Conservation (phyloP, 2,113 vertebrate genomes). For the Petromus typicus region DNA sequence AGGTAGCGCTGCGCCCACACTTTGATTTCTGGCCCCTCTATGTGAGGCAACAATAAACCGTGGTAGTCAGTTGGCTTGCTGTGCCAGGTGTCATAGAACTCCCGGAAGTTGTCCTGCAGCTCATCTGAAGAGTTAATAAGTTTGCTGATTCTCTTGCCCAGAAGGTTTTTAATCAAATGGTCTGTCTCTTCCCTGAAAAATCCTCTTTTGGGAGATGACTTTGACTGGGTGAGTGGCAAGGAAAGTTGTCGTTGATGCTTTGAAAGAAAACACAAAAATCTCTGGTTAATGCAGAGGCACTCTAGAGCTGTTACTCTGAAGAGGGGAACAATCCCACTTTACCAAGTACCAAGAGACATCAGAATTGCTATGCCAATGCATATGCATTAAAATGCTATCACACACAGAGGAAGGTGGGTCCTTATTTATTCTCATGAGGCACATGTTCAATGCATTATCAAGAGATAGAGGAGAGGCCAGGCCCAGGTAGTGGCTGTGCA, state of each 20-base stretch:
- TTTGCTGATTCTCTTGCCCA: constrained; percentile 92
- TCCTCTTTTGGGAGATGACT: constrained; percentile 90
- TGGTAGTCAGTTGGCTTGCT: constrained; percentile 90
- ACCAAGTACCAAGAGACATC: not conserved
- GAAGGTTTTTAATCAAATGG: constrained; percentile 93
- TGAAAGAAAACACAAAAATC: constrained; percentile 62
- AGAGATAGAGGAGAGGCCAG: not conserved
- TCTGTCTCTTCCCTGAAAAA: constrained; percentile 95
- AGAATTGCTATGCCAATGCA: not conserved
- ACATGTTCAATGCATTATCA: not conserved
- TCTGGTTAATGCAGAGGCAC: constrained; percentile 40
- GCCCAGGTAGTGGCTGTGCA: fast-evolving
- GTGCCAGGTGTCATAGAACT: constrained; percentile 92
- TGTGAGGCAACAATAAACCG: constrained; percentile 89
- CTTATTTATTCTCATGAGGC: not conserved
- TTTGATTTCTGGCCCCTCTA: constrained; percentile 90
- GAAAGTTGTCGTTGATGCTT: constrained; percentile 94
- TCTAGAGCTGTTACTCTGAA: not conserved
- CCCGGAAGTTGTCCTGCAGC: constrained; percentile 82
- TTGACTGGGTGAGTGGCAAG: constrained; percentile 89
- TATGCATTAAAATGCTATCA: not conserved
- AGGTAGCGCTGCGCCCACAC: constrained; percentile 94
- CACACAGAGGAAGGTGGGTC: not conserved
- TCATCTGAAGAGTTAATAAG: constrained; percentile 91
- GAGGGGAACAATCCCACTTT: not conserved